Evolutionary conservation across 2,888 invertebrate species (phyloP), one percentile per base, ranked within the genome.

Genomic region (Amphimallon solstitiale): DNA sequence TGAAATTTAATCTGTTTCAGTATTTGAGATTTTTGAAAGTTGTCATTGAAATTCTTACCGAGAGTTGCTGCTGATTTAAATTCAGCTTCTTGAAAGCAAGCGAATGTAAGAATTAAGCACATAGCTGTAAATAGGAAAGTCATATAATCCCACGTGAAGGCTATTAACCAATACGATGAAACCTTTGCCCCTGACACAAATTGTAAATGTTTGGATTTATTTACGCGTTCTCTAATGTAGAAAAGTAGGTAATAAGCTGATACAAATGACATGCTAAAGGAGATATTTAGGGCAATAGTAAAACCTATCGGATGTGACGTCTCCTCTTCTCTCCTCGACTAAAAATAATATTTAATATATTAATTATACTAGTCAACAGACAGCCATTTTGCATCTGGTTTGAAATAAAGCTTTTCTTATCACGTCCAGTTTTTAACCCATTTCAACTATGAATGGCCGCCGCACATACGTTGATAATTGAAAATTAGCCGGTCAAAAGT

Each of bases 191-290:
- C 92, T 1, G 92, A 89, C 0, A 92, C 89, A 70, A 88, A 86
- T 76, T 92, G 92, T 29, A 92, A 81, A 52, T 91, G 85, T 74
- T 92, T 90, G 0, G 91, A 86, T 51, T 90, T 88, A 37, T 85
- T 86, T 2, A 87, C 82, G 12, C 90, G 85, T 77, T 94, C 94
- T 81, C 90, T 84, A 51, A 90, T 76, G 68, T 84, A 77, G 43
- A 89, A 89, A 77, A 90, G 83, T 23, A 90, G 82, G 74, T 86
- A 90, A 35, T 88, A 87, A 1, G 88, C 85, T 23, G 88, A 86
- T 1, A 88, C 88, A 74, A 94, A 90, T 0, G 90, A 87, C 79
- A 93, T 84, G 74, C 91, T 89, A 78, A 90, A 92, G 9, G 90
- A 89, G 51, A 93, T 84, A 70, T 90, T 91, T 65, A 89, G 87